Evolutionary conservation across 2,797 vertebrate genomes (phyloP), one percentile per base, ranked within the genome.

Genomic region (Poecilia picta): DNA sequence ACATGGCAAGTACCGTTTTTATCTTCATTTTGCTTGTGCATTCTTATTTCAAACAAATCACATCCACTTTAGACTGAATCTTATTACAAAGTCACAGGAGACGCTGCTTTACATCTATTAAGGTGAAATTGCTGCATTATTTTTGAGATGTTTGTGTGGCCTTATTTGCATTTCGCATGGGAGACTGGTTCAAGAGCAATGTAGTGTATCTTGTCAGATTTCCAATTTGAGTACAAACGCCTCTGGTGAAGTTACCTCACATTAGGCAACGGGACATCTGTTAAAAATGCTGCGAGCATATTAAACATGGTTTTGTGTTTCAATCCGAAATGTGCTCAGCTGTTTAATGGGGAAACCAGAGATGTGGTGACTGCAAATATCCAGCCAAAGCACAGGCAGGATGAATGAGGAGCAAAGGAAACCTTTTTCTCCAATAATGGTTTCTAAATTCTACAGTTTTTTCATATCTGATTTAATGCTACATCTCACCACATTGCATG

Each of bases 211-310:
- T 76, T 66, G 77, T 87, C 84, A 79, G 77, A 76, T 87, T 80
- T 80, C 73, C 78, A 89, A 79, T 87, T 85, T 87, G 55, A 82
- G 79, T 72, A 84, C 84, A 84, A 89, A 88, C 55, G 88, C 89
- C 85, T 75, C 23, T 18, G 85, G 87, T 85, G 74, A 88, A 83
- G 84, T 86, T 88, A 72, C 76, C 74, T 85, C 83, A 78, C 74
- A 87, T 86, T 86, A 81, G 77, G 81, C 80, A 85, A 85, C 74
- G 39, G 84, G 91, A 89, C 87, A 90, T 93, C 89, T 93, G 90
- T 87, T 90, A 74, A 85, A 88, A 87, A 84, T 4, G 81, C 85
- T 75, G 74, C 73, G 80, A 81, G 88, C 81, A 71, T 87, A 76
- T 86, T 81, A 84, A 88, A 72, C 70, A 68, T 46, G 68, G 76